phyloP scores from a whole-genome alignment of 1,140 invertebrate species.

The Stegodyphus mimosarum region DNA sequence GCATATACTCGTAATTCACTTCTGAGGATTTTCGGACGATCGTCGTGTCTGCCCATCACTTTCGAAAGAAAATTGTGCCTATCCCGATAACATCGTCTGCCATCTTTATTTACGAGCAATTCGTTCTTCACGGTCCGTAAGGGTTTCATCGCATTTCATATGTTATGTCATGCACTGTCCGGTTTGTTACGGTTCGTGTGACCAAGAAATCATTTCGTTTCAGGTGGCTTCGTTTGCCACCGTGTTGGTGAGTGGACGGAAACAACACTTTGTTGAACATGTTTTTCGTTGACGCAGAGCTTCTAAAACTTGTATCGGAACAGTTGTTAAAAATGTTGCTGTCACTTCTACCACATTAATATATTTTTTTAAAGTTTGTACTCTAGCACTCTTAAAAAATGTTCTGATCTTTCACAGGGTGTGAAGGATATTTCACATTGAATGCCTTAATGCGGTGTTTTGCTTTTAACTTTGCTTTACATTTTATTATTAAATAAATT shows the following conservation, averaged over 20 bases:
- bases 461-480: too few species aligned
- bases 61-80: background rate
- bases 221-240: background rate
- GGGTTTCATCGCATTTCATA: conserved; percentile 14
- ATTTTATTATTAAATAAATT: too few species aligned
- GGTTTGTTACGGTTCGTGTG: conserved; percentile 20
- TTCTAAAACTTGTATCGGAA: background rate
- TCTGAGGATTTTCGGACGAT: too few species aligned
- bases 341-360: too few species aligned
- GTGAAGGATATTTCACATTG: too few species aligned
- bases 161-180: conserved; percentile 45
- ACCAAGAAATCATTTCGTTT: conserved; percentile 28
- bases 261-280: background rate
- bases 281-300: conserved; percentile 9
- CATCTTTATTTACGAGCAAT: background rate
- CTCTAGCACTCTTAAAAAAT: too few species aligned
- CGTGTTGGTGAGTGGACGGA: background rate
- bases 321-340: too few species aligned
- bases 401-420: too few species aligned
- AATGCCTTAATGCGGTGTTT: too few species aligned
- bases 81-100: background rate
- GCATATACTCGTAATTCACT: too few species aligned
- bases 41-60: too few species aligned
- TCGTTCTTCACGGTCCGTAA: conserved; percentile 24
- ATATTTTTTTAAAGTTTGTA: too few species aligned